A percentile compares a stretch with the other conserved stretches of the same genome.
phyloP scores from a whole-genome alignment of 2,888 invertebrate genomes.

The Rhabditoides inermis region DNA sequence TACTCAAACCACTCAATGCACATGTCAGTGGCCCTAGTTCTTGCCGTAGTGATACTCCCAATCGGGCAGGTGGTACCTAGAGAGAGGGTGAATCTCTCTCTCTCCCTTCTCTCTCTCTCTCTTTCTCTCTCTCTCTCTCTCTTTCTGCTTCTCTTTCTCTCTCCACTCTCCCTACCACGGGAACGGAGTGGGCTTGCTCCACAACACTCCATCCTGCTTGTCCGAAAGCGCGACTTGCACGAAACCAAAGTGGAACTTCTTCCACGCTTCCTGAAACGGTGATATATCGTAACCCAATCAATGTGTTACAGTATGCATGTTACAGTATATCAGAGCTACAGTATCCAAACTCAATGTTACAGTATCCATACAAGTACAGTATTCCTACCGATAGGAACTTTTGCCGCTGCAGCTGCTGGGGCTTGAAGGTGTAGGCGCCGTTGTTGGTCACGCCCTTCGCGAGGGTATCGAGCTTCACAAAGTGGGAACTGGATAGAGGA shows the following conservation, averaged over 20 bases:
- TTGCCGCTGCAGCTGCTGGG: slow-evolving; percentile 23
- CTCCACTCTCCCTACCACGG: slow-evolving; percentile 65
- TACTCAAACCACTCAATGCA: slow-evolving; percentile 77
- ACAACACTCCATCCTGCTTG: slow-evolving; percentile 62
- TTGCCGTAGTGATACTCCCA: slow-evolving; percentile 74
- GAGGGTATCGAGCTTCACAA: slow-evolving; percentile 30
- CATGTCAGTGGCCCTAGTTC: slow-evolving; percentile 72
- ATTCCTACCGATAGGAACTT: slow-evolving; percentile 17
- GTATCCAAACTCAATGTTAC: background rate
- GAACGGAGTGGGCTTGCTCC: slow-evolving; percentile 83
- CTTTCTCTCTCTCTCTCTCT: too few species aligned
- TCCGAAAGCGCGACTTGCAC: slow-evolving; percentile 36
- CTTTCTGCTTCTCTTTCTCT: too few species aligned
- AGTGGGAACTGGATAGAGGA: slow-evolving; percentile 21
- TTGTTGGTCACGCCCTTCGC: slow-evolving; percentile 34
- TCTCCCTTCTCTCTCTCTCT: too few species aligned
- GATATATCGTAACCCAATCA: background rate
- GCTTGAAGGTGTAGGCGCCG: slow-evolving; percentile 34
- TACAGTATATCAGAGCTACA: too few species aligned
- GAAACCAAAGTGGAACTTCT: slow-evolving; percentile 40
- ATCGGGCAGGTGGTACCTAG: slow-evolving; percentile 60
- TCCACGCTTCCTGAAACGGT: slow-evolving; percentile 27
- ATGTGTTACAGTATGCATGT: background rate
- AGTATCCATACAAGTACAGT: background rate
- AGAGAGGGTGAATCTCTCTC: background rate